These are phyloP conservation scores for Morone chrysops DNA, from an alignment of 2,113 vertebrate genomes.

Conservation along the genomic window DNA sequence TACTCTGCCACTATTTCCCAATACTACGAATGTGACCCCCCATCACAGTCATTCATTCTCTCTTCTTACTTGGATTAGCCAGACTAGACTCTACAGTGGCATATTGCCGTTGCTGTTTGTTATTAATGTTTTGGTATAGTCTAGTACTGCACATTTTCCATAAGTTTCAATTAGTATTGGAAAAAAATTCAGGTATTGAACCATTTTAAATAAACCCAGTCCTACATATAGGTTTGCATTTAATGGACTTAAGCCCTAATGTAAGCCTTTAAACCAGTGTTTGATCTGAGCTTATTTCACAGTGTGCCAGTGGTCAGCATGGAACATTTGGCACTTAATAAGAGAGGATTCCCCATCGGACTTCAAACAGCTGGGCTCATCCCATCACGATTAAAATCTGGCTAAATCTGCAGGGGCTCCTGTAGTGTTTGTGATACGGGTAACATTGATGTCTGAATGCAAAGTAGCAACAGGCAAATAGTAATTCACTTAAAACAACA, in stretches of 20 bases:
- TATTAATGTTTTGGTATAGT: no score
- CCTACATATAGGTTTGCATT: not conserved
- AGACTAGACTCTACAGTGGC: no score
- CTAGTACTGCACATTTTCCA: no score
- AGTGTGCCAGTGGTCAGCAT: conserved; percentile 10
- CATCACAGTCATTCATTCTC: no score
- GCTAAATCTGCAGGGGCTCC: conserved; percentile 20
- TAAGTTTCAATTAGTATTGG: no score
- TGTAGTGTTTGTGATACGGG: not conserved
- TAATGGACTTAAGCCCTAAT: not conserved
- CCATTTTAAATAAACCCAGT: no score
- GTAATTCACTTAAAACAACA: not conserved
- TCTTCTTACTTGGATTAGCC: no score
- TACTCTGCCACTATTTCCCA: no score
- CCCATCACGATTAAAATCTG: conserved; percentile 10
- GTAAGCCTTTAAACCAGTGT: conserved; percentile 11
- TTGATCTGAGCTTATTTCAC: conserved; percentile 15
- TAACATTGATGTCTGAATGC: conserved; percentile 18
- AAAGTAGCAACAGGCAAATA: not conserved
- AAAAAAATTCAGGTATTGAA: no score
- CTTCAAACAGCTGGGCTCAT: conserved; percentile 40
- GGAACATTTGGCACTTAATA: conserved; percentile 9
- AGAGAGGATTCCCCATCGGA: conserved; percentile 17
- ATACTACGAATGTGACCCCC: no score
- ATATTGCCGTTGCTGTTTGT: no score